Conservation (phyloP, 1,140 invertebrate genomes). For the Tetraneura akinire region DNA sequence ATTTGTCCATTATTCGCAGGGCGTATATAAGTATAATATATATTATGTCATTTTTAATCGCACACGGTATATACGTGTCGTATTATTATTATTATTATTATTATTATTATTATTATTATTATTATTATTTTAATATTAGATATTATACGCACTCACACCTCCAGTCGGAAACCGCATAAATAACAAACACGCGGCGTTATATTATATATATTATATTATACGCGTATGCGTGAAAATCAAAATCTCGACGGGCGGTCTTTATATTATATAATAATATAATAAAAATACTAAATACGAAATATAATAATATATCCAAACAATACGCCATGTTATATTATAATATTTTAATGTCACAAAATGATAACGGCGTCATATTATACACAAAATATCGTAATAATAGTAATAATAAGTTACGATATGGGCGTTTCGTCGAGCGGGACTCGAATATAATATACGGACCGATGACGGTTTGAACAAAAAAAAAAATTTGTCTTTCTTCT, state of each 20-base stretch:
- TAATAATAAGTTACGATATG: too few species aligned
- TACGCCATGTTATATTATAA: not conserved
- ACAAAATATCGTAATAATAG: not conserved
- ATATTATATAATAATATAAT: not conserved
- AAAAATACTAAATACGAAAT: not conserved
- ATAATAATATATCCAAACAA: not conserved
- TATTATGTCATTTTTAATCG: too few species aligned
- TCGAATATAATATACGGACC: not conserved
- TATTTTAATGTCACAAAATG: too few species aligned
- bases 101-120: too few species aligned
- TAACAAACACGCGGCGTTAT: not conserved
- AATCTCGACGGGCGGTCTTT: slow-evolving; percentile 13
- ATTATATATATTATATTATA: not conserved
- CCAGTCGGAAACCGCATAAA: not conserved
- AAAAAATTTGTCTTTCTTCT: too few species aligned
- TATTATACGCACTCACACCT: not conserved
- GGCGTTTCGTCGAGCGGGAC: not conserved
- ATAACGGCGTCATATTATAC: not conserved
- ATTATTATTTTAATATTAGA: too few species aligned
- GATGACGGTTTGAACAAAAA: too few species aligned
- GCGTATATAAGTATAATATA: not conserved
- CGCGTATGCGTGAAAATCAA: not conserved
- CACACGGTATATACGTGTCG: not conserved
- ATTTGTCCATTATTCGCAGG: slow-evolving; percentile 30
- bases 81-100: not conserved